phyloP scores from a whole-genome alignment of 2,113 vertebrate genomes.

The Microtus oregoni region DNA sequence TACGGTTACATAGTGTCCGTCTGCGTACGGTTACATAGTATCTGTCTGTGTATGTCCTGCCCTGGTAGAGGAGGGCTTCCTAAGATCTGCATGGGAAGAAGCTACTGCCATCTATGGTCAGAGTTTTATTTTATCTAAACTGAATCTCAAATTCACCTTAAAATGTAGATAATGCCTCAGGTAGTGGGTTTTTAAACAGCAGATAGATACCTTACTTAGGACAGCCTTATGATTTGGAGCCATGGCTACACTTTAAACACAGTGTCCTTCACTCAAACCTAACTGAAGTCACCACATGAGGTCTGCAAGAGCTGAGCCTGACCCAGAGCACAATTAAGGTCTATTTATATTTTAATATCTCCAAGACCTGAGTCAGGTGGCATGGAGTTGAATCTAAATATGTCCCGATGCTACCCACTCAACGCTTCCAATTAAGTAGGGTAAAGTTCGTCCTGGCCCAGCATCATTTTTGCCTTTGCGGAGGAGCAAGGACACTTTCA shows the following conservation, averaged over 20 bases:
- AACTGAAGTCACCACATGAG: background rate
- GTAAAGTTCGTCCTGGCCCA: background rate
- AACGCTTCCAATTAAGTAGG: background rate
- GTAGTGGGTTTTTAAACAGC: background rate
- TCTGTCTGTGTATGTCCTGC: background rate
- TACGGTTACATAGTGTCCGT: no score
- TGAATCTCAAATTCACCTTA: conserved; percentile 17
- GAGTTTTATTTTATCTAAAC: background rate
- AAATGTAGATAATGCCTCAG: background rate
- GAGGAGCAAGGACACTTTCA: background rate
- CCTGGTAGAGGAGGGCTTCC: background rate
- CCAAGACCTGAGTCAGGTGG: conserved; percentile 12
- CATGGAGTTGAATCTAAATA: background rate
- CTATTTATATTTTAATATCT: conserved; percentile 48
- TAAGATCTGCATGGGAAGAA: background rate
- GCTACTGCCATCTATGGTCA: no score
- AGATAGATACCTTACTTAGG: background rate
- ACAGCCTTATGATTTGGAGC: background rate
- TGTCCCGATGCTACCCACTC: background rate
- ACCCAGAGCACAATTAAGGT: background rate
- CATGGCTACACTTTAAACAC: background rate
- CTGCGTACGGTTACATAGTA: no score
- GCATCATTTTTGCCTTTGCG: background rate
- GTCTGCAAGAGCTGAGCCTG: conserved; percentile 7
- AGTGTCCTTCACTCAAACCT: background rate